Evolutionary conservation across 1,140 invertebrate genomes (phyloP), one percentile per base, ranked within the genome.

Genomic region (Caenorhabditis tropicalis): DNA sequence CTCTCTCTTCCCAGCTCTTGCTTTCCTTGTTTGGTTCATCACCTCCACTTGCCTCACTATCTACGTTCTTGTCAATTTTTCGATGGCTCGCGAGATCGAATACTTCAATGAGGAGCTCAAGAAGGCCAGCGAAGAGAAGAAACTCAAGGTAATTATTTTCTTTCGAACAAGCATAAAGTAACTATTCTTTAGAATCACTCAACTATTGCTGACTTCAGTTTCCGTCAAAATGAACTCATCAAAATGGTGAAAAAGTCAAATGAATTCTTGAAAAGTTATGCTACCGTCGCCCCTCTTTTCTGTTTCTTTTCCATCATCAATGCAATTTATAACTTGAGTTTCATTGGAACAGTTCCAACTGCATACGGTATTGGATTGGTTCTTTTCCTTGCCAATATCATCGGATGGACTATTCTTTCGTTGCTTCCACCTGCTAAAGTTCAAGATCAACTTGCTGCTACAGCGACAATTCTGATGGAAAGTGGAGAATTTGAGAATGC

Each of bases 101-200:
- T 74, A 74, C 15, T 74, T 74, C 65, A 74, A 74, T 24, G 24
- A 74, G 15, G 65, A 74, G 43, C 33, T 74, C 21, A 29, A 43
- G 24, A 74, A 74, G 21, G 36, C 65, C n/a, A 74, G 33, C 36
- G 65, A 74, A 31, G 65, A 43, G 3, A 74, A 43, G 65, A 74
- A 74, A 46, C 65, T 74, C 36, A 74, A 74, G 36, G 65, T 74
- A 19, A n/a, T n/a, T n/a, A n/a, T n/a, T n/a, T n/a, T n/a, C n/a
- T n/a, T n/a, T n/a, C n/a, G n/a, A n/a, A n/a, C n/a, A n/a, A n/a
- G n/a, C n/a, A n/a, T n/a, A 24, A 9, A 19, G 12, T 19, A 10
- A 58, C 19, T 51, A 19, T 19, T 29, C 5, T 9, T 10, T 36
- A 74, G 65, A 36, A 74, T 7, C 65, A 24, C 36, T 12, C 65